Evolutionary conservation across 2,113 vertebrate species (phyloP).

Genomic region (Corapipo altera): DNA sequence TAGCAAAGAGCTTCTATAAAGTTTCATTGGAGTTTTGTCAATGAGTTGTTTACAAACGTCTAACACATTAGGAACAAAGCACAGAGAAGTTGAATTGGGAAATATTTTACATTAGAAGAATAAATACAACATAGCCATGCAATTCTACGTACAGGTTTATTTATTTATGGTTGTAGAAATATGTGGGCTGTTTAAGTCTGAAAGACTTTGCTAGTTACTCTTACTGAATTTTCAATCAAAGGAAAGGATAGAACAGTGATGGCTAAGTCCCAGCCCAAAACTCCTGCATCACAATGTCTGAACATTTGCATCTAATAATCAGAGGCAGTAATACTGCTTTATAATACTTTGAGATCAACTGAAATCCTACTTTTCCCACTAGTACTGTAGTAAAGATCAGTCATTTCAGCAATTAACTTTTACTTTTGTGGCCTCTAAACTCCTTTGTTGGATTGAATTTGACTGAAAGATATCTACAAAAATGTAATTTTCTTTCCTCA

Average conservation of each 20-base stretch:
- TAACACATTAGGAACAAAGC: not conserved
- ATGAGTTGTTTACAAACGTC: not conserved
- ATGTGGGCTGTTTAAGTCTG: not conserved
- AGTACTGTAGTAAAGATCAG: not conserved
- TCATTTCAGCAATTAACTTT: not conserved
- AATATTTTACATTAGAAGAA: not conserved
- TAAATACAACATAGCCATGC: not conserved
- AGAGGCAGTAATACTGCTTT: not conserved
- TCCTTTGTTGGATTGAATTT: not conserved
- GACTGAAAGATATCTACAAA: constrained; percentile 72
- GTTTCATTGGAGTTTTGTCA: not conserved
- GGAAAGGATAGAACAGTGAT: not conserved
- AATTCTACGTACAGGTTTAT: not conserved
- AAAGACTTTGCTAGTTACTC: not conserved
- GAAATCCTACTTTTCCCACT: not conserved
- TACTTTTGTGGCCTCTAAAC: not conserved
- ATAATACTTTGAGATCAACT: not conserved
- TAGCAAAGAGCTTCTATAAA: not conserved
- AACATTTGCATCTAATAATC: not conserved
- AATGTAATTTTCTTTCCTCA: not conserved
- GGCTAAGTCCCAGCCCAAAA: not conserved
- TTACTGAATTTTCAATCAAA: not conserved
- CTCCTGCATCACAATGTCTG: accelerated
- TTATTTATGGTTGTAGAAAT: not conserved
- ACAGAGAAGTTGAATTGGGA: not conserved